Percentiles rank a stretch among this genome's conserved stretches.
Evolutionary conservation across 1,140 invertebrate species (phyloP).

Genomic region (Leguminivora glycinivorella): DNA sequence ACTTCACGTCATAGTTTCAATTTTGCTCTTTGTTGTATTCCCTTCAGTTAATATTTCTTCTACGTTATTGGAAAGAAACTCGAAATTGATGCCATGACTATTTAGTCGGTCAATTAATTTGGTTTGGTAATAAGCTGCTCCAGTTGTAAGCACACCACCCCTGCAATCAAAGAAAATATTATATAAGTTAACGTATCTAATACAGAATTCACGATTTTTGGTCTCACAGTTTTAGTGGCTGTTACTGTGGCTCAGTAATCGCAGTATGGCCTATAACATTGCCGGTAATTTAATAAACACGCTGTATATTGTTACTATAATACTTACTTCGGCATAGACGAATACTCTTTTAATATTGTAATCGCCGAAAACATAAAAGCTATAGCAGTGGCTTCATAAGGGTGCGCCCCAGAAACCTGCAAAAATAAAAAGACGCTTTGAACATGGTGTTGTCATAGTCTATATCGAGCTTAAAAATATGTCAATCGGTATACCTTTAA

Average conservation of each 20-base stretch:
- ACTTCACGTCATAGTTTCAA: not conserved
- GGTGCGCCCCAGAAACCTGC: constrained; percentile 81
- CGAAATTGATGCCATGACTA: constrained; percentile 29
- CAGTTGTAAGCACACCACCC: constrained; percentile 39
- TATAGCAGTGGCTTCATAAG: constrained; percentile 88
- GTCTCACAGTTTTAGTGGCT: too few species aligned
- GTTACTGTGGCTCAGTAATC: too few species aligned
- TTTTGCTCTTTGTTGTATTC: not conserved
- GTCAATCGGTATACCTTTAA: constrained; percentile 76
- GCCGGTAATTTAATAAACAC: too few species aligned
- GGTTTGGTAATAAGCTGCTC: constrained; percentile 38
- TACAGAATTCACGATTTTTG: too few species aligned
- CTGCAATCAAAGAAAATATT: constrained; percentile 36
- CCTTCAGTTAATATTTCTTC: not conserved
- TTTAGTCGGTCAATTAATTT: constrained; percentile 35
- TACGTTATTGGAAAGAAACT: not conserved
- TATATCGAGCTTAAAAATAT: constrained; percentile 29
- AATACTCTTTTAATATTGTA: constrained; percentile 85
- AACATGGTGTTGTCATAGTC: constrained; percentile 8
- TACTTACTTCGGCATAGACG: constrained; percentile 82
- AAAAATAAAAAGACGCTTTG: constrained; percentile 49
- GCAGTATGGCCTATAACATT: too few species aligned
- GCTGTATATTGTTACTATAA: too few species aligned
- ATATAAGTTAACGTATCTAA: not conserved
- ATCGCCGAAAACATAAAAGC: constrained; percentile 85